A percentile compares a stretch with the other conserved stretches of the same genome.
Conservation (phyloP, 53 echinoderm and acorn worm species). For the Antedon mediterranea region DNA sequence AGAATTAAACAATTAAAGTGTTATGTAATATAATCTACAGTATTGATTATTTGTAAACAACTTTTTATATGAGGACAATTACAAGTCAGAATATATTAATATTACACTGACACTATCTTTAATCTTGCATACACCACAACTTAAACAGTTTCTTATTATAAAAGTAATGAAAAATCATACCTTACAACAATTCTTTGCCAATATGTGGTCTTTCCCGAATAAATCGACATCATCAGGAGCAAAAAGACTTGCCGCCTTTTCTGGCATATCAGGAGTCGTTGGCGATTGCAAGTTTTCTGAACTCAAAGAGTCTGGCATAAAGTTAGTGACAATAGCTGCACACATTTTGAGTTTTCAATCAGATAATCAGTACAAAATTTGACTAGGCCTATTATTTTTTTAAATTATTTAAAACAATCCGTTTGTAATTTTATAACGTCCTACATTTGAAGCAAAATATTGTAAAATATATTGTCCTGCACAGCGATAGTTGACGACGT, state of each 20-base stretch:
- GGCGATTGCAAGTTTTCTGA: conserved; percentile 71
- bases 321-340: conserved; percentile 75
- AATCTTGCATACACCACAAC: too few species aligned
- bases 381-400: not conserved
- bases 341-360: conserved; percentile 7
- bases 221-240: conserved; percentile 57
- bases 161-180: conserved; percentile 12
- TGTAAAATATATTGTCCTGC: not conserved
- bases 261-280: conserved; percentile 80
- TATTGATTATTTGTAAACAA: too few species aligned
- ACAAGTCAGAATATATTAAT: too few species aligned
- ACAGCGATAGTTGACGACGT: not conserved
- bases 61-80: too few species aligned
- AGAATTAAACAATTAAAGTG: too few species aligned
- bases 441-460: not conserved
- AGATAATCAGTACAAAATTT: not conserved
- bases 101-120: too few species aligned
- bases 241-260: conserved; percentile 51
- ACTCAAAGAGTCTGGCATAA: conserved; percentile 46
- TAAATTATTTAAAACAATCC: not conserved
- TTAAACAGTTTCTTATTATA: too few species aligned
- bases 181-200: conserved; percentile 52
- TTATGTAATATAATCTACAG: too few species aligned
- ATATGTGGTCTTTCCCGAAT: conserved; percentile 47
- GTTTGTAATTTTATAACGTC: not conserved